Conservation (phyloP, 2,888 invertebrate species). For the Lordiphosa fenestrarum region DNA sequence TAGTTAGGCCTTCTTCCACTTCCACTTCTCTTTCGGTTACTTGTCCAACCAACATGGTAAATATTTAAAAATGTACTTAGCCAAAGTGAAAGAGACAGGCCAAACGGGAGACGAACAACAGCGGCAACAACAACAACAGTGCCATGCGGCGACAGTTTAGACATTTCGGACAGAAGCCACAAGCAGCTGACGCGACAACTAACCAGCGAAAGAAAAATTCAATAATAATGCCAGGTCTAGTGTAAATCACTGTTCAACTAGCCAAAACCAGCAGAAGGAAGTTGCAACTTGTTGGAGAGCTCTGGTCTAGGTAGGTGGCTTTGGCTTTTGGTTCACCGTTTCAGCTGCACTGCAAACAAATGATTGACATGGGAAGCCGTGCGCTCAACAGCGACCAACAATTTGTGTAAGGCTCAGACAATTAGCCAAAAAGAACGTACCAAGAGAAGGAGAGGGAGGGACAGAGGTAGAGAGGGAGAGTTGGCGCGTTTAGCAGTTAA, state of each 20-base stretch:
- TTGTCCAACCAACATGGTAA: conserved; percentile 62
- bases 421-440: conserved; percentile 38
- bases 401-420: conserved; percentile 43
- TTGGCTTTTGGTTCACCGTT: background rate
- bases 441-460: too few relatives aligned
- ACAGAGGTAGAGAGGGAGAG: too few relatives aligned
- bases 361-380: conserved; percentile 71
- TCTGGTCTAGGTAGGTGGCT: conserved; percentile 28
- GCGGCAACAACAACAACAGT: conserved; percentile 37
- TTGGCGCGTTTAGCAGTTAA: too few relatives aligned
- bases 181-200: conserved; percentile 53
- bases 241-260: conserved; percentile 48
- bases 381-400: conserved; percentile 9
- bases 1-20: conserved; percentile 37
- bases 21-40: conserved; percentile 25
- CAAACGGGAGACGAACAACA: conserved; percentile 1
- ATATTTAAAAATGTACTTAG: conserved; percentile 72
- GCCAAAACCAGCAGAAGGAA: conserved; percentile 2
- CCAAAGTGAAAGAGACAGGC: conserved; percentile 70
- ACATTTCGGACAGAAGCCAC: conserved; percentile 63
- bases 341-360: conserved; percentile 47
- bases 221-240: conserved; percentile 60
- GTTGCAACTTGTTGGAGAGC: background rate
- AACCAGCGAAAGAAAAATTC: conserved; percentile 24
- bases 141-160: conserved; percentile 60